A percentile compares a stretch with the other conserved stretches of the same genome.
Conservation (phyloP, 2,888 invertebrate species). For the Craniophora ligustri region DNA sequence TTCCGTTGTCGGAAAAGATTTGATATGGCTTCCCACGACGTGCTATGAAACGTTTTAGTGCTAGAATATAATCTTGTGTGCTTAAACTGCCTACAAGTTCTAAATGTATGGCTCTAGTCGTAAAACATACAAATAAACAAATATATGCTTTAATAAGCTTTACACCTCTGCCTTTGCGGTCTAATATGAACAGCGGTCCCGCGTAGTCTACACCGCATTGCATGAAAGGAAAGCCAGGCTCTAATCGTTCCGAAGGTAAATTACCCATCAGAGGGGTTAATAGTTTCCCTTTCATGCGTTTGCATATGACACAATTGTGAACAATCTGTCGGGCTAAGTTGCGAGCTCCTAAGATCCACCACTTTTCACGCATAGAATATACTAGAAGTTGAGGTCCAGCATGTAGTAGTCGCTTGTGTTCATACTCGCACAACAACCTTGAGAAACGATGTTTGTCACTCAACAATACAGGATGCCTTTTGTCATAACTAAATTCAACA, state of each 20-base stretch:
- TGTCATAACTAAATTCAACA: background rate
- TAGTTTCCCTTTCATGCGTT: slow-evolving; percentile 3
- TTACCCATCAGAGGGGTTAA: slow-evolving; percentile 6
- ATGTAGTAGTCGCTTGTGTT: slow-evolving; percentile 3
- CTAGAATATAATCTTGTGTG: slow-evolving; percentile 11
- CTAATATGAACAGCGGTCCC: slow-evolving; percentile 2
- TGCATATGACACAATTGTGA: slow-evolving; percentile 6
- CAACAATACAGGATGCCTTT: no score
- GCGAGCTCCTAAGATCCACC: slow-evolving; percentile 5
- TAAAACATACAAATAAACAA: slow-evolving; percentile 11
- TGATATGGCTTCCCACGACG: slow-evolving; percentile 15
- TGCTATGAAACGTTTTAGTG: slow-evolving; percentile 14
- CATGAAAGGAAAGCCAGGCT: slow-evolving; percentile 1
- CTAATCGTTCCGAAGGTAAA: slow-evolving; percentile 1
- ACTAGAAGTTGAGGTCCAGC: slow-evolving; percentile 9
- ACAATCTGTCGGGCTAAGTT: slow-evolving; percentile 2
- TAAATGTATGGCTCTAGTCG: no score
- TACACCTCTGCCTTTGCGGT: slow-evolving; percentile 8
- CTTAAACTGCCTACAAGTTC: slow-evolving; percentile 1
- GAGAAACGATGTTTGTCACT: slow-evolving; percentile 3
- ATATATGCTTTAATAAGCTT: background rate
- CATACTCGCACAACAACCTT: background rate
- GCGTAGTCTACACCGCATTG: slow-evolving; percentile 8
- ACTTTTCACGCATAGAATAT: background rate
- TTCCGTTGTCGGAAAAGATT: slow-evolving; percentile 18